Evolutionary conservation across 1,140 invertebrate genomes (phyloP).

Genomic region (Sminthurinus signatus): DNA sequence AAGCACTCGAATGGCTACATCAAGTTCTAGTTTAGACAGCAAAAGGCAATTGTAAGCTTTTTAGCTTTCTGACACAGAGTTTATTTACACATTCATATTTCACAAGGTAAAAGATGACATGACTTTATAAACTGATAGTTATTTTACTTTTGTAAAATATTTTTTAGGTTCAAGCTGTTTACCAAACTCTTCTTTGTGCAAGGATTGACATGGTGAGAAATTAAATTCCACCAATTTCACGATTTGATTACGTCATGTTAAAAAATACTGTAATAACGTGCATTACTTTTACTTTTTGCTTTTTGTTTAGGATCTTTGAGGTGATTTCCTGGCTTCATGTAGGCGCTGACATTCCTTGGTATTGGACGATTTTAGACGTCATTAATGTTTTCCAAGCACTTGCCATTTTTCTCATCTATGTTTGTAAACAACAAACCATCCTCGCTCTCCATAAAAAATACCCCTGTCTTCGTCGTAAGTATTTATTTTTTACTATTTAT

Average conservation of each 20-base stretch:
- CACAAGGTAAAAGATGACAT: neutral
- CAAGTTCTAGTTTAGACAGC: constrained; percentile 1
- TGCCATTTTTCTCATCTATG: constrained; percentile 26
- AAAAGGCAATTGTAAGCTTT: constrained; percentile 3
- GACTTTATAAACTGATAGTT: too few species aligned
- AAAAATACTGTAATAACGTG: too few species aligned
- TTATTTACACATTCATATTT: too few species aligned
- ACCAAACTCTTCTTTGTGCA: constrained; percentile 18
- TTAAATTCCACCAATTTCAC: too few species aligned
- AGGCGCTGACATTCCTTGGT: constrained; percentile 12
- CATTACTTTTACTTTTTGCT: too few species aligned
- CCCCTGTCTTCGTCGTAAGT: constrained; percentile 2
- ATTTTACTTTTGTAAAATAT: too few species aligned
- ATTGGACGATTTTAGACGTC: constrained; percentile 18
- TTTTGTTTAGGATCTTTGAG: constrained; percentile 21
- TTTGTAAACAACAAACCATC: constrained; percentile 23
- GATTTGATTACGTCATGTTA: too few species aligned
- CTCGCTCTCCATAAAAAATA: constrained; percentile 4
- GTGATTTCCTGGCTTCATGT: constrained; percentile 13
- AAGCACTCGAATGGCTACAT: constrained; percentile 1
- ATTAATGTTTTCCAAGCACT: constrained; percentile 24
- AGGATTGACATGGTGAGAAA: constrained; percentile 22
- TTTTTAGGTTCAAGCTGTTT: constrained; percentile 16
- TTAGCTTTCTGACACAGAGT: neutral
- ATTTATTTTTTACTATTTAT: neutral